Conservation (phyloP, 1,140 invertebrate species). For the Musca vetustissima region DNA sequence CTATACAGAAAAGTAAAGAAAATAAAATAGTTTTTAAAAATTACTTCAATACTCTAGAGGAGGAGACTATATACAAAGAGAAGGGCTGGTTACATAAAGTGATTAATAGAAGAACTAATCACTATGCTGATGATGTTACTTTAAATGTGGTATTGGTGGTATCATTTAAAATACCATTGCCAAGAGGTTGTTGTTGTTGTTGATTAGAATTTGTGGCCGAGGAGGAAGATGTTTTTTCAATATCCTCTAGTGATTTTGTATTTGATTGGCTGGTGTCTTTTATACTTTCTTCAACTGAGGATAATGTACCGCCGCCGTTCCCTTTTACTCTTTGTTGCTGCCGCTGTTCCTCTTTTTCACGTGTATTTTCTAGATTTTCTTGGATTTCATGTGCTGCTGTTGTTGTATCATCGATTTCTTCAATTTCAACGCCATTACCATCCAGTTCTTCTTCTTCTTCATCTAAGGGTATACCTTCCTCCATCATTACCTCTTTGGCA, state of each 20-base stretch:
- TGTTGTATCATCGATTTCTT: neutral
- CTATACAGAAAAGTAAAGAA: neutral
- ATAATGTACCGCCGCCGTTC: no score
- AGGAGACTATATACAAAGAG: neutral
- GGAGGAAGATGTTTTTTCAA: no score
- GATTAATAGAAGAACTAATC: neutral
- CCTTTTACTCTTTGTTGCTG: neutral
- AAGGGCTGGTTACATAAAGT: no score
- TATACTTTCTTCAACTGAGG: no score
- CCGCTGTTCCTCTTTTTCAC: neutral
- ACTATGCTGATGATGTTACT: no score
- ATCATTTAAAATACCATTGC: no score
- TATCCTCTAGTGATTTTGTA: no score
- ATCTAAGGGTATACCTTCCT: conserved; percentile 23
- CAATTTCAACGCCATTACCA: neutral
- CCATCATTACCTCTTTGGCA: conserved; percentile 26
- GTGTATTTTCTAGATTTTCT: neutral
- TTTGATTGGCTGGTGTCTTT: no score
- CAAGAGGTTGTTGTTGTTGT: no score
- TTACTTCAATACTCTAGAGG: neutral
- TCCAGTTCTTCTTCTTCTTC: neutral
- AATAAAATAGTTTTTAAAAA: neutral
- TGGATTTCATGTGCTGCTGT: conserved; percentile 5
- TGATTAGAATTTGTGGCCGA: no score
- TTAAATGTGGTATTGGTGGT: no score